Conservation (phyloP, 2,888 invertebrate genomes). For the Blastobasis lacticolella region DNA sequence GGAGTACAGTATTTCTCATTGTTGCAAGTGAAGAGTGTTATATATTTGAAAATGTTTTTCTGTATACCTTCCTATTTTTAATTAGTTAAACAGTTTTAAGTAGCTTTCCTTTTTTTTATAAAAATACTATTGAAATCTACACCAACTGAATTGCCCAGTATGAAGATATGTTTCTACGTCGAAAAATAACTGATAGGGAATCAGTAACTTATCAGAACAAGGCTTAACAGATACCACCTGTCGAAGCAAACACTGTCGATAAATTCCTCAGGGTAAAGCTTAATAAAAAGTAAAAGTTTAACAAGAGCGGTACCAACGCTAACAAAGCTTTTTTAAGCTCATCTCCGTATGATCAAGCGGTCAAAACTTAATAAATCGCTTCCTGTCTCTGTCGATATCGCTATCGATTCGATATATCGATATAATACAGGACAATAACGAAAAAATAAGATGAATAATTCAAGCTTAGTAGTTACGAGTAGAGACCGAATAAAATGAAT, state of each 20-base stretch:
- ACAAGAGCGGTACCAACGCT: conserved; percentile 15
- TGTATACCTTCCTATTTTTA: no score
- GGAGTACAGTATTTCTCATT: no score
- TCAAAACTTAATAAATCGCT: conserved; percentile 60
- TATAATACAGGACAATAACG: neutral
- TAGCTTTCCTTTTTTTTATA: no score
- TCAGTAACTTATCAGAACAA: conserved; percentile 3
- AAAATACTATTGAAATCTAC: no score
- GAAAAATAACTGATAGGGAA: no score
- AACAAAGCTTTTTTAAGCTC: conserved; percentile 22
- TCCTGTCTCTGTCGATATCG: conserved; percentile 34
- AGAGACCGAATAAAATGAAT: no score
- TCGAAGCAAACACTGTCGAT: conserved; percentile 16
- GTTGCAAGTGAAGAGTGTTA: no score
- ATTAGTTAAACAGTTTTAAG: no score
- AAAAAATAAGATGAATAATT: neutral
- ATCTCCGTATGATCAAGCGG: conserved; percentile 39
- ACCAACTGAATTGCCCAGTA: neutral
- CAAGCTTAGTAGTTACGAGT: neutral
- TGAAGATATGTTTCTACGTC: no score
- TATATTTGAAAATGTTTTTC: no score
- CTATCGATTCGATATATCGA: conserved; percentile 32
- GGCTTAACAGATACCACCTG: conserved; percentile 20
- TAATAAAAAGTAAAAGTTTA: conserved; percentile 15
- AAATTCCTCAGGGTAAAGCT: conserved; percentile 15